Conservation (phyloP, 2,888 invertebrate genomes). For the Hirudinaria manillensis region DNA sequence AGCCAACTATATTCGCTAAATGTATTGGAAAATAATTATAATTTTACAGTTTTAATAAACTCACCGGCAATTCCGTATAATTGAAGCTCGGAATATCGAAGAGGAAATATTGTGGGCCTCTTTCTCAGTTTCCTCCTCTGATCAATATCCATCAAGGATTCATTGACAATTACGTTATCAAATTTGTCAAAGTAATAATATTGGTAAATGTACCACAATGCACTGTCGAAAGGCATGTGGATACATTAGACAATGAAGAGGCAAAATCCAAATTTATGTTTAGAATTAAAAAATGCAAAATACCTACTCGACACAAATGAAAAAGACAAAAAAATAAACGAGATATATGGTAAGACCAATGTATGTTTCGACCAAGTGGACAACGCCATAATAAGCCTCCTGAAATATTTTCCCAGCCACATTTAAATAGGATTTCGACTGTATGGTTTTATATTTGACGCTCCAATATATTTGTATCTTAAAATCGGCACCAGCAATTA, state of each 20-base stretch:
- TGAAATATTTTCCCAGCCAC: conserved; percentile 17
- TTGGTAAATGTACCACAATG: conserved; percentile 19
- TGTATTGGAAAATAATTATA: too few species aligned
- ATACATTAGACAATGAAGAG: too few species aligned
- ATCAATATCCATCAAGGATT: conserved; percentile 10
- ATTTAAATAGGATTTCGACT: conserved; percentile 8
- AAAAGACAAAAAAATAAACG: conserved; percentile 1
- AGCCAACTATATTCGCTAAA: too few species aligned
- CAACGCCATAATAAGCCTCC: conserved; percentile 13
- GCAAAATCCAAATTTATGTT: too few species aligned
- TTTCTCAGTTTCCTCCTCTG: conserved; percentile 20
- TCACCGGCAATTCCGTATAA: conserved; percentile 16
- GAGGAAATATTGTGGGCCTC: conserved; percentile 22
- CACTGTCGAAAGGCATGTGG: neutral
- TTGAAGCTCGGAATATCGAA: conserved; percentile 12
- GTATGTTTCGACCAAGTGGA: conserved; percentile 4
- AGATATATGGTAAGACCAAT: neutral
- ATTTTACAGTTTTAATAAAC: too few species aligned
- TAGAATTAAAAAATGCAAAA: too few species aligned
- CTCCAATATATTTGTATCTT: neutral
- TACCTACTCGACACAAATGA: conserved; percentile 14
- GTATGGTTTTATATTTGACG: conserved; percentile 4
- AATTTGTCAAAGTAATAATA: conserved; percentile 11
- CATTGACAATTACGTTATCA: conserved; percentile 7
- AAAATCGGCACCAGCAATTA: conserved; percentile 14